These are phyloP conservation scores for Phasianus colchicus DNA, from an alignment of 2,113 vertebrate species.

Conservation along the genomic window DNA sequence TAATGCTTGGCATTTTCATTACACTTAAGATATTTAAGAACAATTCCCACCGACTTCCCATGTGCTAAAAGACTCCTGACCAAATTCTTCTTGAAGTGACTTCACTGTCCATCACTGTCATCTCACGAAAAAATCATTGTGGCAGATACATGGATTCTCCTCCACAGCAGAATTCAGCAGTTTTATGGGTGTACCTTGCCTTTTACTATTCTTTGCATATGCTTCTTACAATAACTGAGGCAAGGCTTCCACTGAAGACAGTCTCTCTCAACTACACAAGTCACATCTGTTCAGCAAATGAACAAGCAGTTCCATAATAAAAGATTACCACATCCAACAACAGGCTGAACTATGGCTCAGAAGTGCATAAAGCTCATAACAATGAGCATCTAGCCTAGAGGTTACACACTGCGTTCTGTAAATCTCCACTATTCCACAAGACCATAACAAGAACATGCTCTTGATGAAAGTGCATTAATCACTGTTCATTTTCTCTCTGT, in stretches of 20 bases:
- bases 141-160: not conserved
- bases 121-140: not conserved
- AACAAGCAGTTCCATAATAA: not conserved
- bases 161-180: conserved; percentile 10
- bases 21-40: conserved; percentile 12
- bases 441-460: not conserved
- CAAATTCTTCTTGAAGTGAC: conserved; percentile 14
- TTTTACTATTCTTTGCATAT: not conserved
- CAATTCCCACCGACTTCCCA: not conserved
- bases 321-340: not conserved
- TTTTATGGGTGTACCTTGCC: not conserved
- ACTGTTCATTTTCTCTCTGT: not conserved
- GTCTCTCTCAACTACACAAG: not conserved
- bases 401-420: not conserved
- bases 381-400: not conserved
- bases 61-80: conserved; percentile 6
- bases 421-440: not conserved
- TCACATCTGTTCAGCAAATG: not conserved
- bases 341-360: not conserved
- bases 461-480: not conserved
- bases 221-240: not conserved
- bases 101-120: conserved; percentile 2
- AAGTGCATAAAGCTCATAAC: not conserved
- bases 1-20: not conserved
- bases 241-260: not conserved